Conservation (phyloP, 2,888 invertebrate species). For the Oegoconia quadripuncta region DNA sequence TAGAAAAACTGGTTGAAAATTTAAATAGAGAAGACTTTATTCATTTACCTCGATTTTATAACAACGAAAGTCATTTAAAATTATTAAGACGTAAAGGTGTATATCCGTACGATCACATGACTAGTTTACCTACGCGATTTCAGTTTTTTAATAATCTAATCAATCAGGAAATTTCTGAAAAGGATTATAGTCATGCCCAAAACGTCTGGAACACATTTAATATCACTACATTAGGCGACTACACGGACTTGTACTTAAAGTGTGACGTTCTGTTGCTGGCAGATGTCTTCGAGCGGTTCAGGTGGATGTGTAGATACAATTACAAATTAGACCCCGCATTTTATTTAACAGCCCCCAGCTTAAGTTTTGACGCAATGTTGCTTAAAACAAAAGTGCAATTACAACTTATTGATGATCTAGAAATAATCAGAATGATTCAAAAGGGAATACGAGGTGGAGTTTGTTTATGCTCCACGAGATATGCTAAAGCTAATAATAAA, state of each 20-base stretch:
- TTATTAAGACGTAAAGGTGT: conserved; percentile 15
- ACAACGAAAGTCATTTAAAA: not conserved
- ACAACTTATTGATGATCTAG: conserved; percentile 23
- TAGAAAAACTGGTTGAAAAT: conserved; percentile 2
- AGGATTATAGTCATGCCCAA: conserved; percentile 5
- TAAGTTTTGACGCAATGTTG: no score
- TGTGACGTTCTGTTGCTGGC: conserved; percentile 23
- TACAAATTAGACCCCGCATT: conserved; percentile 27
- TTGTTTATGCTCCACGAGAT: conserved; percentile 20
- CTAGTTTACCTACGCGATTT: conserved; percentile 14
- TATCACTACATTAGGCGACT: conserved; percentile 21
- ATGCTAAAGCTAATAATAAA: conserved; percentile 24
- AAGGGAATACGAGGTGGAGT: conserved; percentile 27
- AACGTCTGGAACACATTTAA: conserved; percentile 21
- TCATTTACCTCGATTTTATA: conserved; percentile 6
- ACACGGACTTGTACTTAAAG: conserved; percentile 27
- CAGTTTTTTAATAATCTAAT: conserved; percentile 16
- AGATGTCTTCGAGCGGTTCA: conserved; percentile 31
- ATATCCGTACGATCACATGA: conserved; percentile 23
- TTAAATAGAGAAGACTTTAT: conserved; percentile 8
- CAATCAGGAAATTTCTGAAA: conserved; percentile 9
- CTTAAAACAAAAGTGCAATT: conserved; percentile 15
- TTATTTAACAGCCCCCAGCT: no score
- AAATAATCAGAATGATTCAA: conserved; percentile 23
- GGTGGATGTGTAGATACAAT: conserved; percentile 18